These are phyloP conservation scores for Cydia splendana DNA, from an alignment of 1,140 invertebrate species.

Conservation along the genomic window DNA sequence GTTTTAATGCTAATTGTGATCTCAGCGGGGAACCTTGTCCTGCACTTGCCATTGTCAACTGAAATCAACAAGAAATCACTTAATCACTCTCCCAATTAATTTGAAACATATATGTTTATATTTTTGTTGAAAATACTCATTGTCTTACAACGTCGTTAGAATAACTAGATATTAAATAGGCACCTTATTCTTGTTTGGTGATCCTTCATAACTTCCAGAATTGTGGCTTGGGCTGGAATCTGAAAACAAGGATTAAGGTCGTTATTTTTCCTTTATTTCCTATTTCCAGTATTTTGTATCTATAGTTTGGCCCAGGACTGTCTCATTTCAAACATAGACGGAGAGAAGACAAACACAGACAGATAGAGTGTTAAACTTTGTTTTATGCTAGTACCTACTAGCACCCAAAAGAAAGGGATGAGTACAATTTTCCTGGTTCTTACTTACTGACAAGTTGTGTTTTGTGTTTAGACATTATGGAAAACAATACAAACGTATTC, in stretches of 20 bases:
- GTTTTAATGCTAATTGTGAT: slow-evolving; percentile 83
- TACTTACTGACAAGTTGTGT: too few relatives aligned
- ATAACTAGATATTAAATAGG: background rate
- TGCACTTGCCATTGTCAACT: slow-evolving; percentile 75
- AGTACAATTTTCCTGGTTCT: too few relatives aligned
- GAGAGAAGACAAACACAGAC: too few relatives aligned
- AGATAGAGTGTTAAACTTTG: too few relatives aligned
- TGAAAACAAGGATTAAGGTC: slow-evolving; percentile 41
- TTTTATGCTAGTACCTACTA: too few relatives aligned
- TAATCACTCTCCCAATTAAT: background rate
- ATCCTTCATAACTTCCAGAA: slow-evolving; percentile 65
- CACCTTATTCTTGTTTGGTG: slow-evolving; percentile 74
- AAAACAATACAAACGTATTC: too few relatives aligned
- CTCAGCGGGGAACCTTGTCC: slow-evolving; percentile 83
- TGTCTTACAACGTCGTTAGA: background rate
- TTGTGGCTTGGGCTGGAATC: slow-evolving; percentile 69
- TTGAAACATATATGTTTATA: too few relatives aligned
- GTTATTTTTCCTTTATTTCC: background rate
- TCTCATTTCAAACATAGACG: too few relatives aligned
- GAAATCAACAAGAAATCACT: slow-evolving; percentile 37
- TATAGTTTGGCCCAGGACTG: too few relatives aligned
- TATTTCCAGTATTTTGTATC: background rate
- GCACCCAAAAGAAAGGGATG: too few relatives aligned
- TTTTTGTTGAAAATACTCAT: too few relatives aligned
- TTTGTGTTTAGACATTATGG: too few relatives aligned